Conservation (phyloP, 2,113 vertebrate species). For the Gnathonemus longibarbis region DNA sequence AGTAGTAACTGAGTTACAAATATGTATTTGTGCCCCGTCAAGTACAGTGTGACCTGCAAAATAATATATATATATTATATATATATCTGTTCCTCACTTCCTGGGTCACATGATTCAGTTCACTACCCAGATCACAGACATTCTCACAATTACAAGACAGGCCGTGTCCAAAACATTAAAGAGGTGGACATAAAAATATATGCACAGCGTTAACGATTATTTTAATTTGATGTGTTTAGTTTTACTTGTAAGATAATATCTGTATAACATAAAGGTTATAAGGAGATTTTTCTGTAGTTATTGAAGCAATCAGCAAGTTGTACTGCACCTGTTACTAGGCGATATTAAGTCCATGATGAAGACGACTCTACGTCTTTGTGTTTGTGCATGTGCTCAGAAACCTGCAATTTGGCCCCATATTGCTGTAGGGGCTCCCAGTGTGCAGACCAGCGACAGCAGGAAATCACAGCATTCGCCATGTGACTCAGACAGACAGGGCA, state of each 20-base stretch:
- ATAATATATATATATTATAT: too few species aligned
- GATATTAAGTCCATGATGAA: not conserved
- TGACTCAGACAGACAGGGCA: not conserved
- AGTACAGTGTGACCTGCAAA: not conserved
- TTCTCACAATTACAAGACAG: not conserved
- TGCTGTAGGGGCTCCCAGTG: not conserved
- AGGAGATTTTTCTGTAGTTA: too few species aligned
- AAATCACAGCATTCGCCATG: not conserved
- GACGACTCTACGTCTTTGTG: not conserved
- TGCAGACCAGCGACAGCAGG: not conserved
- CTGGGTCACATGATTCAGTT: not conserved
- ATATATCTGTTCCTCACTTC: too few species aligned
- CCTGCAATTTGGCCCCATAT: not conserved
- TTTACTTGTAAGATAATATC: not conserved
- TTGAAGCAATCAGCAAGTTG: not conserved
- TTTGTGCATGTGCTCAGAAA: not conserved
- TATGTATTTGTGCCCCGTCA: too few species aligned
- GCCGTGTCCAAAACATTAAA: not conserved
- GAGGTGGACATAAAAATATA: not conserved
- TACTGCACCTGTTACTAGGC: not conserved
- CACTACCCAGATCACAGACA: not conserved
- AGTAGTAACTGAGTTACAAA: too few species aligned
- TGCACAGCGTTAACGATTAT: not conserved
- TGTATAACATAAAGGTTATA: too few species aligned
- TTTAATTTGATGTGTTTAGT: not conserved